Evolutionary conservation across 2,888 invertebrate species (phyloP).

Genomic region (Drosophila paranaensis): DNA sequence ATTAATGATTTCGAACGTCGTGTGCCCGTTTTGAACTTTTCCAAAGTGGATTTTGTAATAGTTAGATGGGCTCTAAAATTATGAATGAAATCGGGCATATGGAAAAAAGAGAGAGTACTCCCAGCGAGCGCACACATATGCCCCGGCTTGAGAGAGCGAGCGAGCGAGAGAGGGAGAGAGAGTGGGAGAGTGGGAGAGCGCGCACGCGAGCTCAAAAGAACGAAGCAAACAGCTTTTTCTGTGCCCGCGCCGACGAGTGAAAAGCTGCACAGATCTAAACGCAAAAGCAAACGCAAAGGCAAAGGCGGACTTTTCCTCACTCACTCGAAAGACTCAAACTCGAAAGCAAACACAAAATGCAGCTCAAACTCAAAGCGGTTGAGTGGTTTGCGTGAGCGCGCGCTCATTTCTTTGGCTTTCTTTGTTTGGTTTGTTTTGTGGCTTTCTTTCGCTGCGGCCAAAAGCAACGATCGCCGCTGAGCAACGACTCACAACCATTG

Average conservation of each 20-base stretch:
- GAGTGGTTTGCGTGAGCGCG: conserved; percentile 62
- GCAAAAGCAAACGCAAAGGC: conserved; percentile 9
- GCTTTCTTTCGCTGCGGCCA: conserved; percentile 68
- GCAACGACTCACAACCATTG: conserved; percentile 77
- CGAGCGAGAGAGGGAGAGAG: conserved; percentile 27
- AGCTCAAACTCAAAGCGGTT: conserved; percentile 47
- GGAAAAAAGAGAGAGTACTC: conserved; percentile 30
- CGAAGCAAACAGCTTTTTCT: conserved; percentile 37
- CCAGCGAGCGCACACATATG: conserved; percentile 5
- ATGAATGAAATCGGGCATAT: conserved; percentile 70
- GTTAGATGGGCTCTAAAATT: conserved; percentile 53
- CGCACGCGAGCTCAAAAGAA: conserved; percentile 15
- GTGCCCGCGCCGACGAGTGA: conserved; percentile 32
- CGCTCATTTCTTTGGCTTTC: conserved; percentile 75
- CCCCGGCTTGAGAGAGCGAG: background rate
- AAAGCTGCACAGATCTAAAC: conserved; percentile 26
- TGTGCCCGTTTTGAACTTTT: conserved; percentile 70
- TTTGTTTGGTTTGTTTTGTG: conserved; percentile 70
- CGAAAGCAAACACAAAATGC: conserved; percentile 45
- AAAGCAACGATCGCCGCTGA: conserved; percentile 61
- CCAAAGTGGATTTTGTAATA: conserved; percentile 71
- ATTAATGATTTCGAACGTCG: conserved; percentile 72
- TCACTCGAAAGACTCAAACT: conserved; percentile 32
- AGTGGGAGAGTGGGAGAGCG: conserved; percentile 28
- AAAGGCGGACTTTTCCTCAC: conserved; percentile 19